Percentiles rank a stretch among this genome's conserved stretches.
Conservation (phyloP, 2,888 invertebrate species). For the Latrodectus elegans region DNA sequence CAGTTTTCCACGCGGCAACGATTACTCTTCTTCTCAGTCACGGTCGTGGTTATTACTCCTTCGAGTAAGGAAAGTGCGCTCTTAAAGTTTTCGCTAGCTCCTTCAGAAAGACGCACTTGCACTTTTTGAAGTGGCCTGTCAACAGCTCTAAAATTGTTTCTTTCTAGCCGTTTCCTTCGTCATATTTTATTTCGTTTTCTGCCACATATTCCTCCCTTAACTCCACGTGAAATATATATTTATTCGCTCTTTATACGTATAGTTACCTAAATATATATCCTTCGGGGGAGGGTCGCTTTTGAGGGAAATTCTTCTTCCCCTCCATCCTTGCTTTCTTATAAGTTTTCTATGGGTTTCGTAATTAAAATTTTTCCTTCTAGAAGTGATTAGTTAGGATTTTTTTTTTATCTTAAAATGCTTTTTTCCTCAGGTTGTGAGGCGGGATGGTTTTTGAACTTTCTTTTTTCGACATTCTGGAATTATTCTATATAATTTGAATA, state of each 20-base stretch:
- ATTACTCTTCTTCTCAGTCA: slow-evolving; percentile 42
- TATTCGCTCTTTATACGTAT: neutral
- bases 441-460: too few species aligned
- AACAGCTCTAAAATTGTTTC: slow-evolving; percentile 56
- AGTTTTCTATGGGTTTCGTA: slow-evolving; percentile 12
- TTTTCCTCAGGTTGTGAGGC: too few species aligned
- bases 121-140: slow-evolving; percentile 64
- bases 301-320: neutral
- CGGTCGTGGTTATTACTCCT: slow-evolving; percentile 44
- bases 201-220: neutral
- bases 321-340: neutral
- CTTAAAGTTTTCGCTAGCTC: slow-evolving; percentile 35
- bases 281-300: neutral
- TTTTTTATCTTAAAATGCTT: neutral
- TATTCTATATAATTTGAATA: too few species aligned
- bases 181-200: slow-evolving; percentile 9
- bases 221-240: neutral
- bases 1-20: slow-evolving; percentile 16
- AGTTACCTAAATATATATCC: neutral
- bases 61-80: slow-evolving; percentile 30
- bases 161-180: slow-evolving; percentile 24
- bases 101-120: slow-evolving; percentile 18
- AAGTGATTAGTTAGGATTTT: neutral
- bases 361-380: slow-evolving; percentile 35
- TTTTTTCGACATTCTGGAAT: too few species aligned